phyloP scores from a whole-genome alignment of 2,113 vertebrate species.

The Nerophis lumbriciformis region DNA sequence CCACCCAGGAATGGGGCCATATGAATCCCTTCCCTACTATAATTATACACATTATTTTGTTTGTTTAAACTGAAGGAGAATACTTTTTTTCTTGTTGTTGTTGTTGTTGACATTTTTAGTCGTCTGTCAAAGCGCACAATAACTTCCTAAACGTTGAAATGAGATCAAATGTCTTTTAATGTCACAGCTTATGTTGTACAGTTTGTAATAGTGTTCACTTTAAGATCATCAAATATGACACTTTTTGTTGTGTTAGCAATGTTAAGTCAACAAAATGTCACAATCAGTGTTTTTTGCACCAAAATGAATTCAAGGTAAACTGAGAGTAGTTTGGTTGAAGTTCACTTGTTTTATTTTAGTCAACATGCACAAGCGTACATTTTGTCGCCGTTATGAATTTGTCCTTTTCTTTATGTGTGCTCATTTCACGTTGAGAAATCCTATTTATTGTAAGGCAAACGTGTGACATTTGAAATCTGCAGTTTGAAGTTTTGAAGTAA shows the following conservation, averaged over 20 bases:
- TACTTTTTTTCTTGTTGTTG: neutral
- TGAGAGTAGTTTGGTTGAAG: constrained; percentile 56
- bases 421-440: constrained; percentile 64
- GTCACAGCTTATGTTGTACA: constrained; percentile 31
- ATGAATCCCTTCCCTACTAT: too few relatives aligned
- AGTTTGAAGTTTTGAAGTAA: constrained; percentile 55
- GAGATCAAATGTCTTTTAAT: constrained; percentile 16
- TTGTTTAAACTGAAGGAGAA: constrained; percentile 25
- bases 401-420: constrained; percentile 54
- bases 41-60: constrained; percentile 2
- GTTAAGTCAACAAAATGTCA: constrained; percentile 19
- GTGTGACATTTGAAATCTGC: constrained; percentile 64
- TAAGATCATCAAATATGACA: constrained; percentile 30
- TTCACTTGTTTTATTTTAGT: constrained; percentile 48
- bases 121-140: constrained; percentile 6
- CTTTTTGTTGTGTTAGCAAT: neutral
- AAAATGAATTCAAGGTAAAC: constrained; percentile 45
- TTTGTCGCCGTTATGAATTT: constrained; percentile 53
- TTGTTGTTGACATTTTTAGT: constrained; percentile 12
- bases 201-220: constrained; percentile 27
- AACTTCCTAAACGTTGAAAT: constrained; percentile 11
- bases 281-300: constrained; percentile 59
- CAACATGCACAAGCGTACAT: constrained; percentile 61
- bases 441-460: constrained; percentile 73
- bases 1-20: too few relatives aligned